Conservation (phyloP, 1,140 invertebrate genomes). For the Neodiprion pinetum region DNA sequence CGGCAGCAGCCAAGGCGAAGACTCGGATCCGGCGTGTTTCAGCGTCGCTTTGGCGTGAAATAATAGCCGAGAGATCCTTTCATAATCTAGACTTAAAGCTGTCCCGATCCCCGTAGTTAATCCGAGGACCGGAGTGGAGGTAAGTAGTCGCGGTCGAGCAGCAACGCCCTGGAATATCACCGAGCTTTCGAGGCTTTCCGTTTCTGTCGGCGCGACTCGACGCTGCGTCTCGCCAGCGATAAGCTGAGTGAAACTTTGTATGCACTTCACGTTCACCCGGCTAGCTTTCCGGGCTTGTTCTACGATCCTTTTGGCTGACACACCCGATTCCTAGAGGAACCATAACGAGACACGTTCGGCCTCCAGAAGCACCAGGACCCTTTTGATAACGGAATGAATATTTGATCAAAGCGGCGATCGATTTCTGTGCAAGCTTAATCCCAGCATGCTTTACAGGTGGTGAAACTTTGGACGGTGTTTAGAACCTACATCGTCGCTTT, state of each 20-base stretch:
- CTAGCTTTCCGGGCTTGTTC: neutral
- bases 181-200: neutral
- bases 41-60: neutral
- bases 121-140: neutral
- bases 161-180: neutral
- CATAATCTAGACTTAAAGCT: neutral
- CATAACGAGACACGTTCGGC: neutral
- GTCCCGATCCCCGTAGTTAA: conserved; percentile 5
- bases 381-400: neutral
- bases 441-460: no score
- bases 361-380: neutral
- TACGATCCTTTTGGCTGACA: neutral
- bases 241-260: conserved; percentile 15
- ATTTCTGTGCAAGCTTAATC: no score
- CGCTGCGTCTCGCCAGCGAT: neutral
- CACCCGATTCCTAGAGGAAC: neutral
- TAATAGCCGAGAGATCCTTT: neutral
- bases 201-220: conserved; percentile 4
- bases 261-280: conserved; percentile 5
- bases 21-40: neutral
- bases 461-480: no score
- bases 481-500: no score
- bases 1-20: neutral
- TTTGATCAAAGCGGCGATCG: no score
- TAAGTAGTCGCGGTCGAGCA: neutral